Conservation (phyloP, 2,113 vertebrate genomes). For the Capreolus pygargus region DNA sequence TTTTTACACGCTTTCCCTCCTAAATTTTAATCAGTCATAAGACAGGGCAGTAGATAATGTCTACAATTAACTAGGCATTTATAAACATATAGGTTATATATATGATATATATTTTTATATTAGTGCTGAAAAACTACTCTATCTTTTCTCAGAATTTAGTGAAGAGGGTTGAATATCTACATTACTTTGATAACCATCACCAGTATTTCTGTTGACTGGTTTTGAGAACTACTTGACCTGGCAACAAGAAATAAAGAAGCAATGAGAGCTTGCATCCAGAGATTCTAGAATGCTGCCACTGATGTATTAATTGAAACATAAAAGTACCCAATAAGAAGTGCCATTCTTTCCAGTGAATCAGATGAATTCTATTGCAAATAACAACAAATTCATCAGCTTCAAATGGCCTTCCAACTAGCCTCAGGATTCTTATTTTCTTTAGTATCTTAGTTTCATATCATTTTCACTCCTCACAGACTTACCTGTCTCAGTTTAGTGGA, state of each 20-base stretch:
- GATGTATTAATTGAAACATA: background rate
- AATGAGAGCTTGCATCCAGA: background rate
- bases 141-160: background rate
- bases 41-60: background rate
- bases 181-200: background rate
- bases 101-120: background rate
- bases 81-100: background rate
- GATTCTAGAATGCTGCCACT: background rate
- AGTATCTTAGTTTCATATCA: slow-evolving; percentile 33
- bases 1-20: background rate
- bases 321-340: background rate
- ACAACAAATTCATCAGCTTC: background rate
- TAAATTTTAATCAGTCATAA: background rate
- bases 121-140: background rate
- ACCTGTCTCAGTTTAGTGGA: slow-evolving; percentile 55
- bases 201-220: background rate
- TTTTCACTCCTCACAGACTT: slow-evolving; percentile 50
- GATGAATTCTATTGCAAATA: background rate
- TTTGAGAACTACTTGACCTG: background rate
- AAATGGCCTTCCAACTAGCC: background rate
- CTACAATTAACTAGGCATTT: background rate
- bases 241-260: background rate
- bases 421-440: background rate
- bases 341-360: background rate
- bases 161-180: background rate